A percentile compares a stretch with the other conserved stretches of the same genome.
phyloP scores from a whole-genome alignment of 2,113 vertebrate genomes.

The Clarias gariepinus region DNA sequence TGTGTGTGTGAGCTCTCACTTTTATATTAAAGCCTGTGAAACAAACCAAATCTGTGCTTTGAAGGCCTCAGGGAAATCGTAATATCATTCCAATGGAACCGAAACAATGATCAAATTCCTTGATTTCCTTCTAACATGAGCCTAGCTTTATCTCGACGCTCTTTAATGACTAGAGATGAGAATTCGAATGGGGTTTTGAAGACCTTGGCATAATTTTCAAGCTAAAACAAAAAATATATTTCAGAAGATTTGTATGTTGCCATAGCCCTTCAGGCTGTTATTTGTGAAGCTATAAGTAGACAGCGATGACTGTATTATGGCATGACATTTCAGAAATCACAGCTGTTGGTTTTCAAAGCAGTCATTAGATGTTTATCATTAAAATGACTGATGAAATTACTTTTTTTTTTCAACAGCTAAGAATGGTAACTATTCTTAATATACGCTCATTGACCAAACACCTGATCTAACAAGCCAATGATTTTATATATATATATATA shows the following conservation, averaged over 20 bases:
- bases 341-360: neutral
- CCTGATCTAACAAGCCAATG: neutral
- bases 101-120: constrained; percentile 15
- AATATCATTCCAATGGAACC: neutral
- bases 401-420: neutral
- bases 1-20: neutral
- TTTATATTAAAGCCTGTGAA: constrained; percentile 28
- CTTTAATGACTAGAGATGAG: constrained; percentile 34
- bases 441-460: neutral
- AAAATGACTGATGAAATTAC: neutral
- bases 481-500: too few relatives aligned
- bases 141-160: constrained; percentile 7
- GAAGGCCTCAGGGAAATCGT: constrained; percentile 22
- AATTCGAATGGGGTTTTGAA: constrained; percentile 19
- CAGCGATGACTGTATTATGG: neutral
- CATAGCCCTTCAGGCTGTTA: neutral
- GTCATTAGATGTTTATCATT: neutral
- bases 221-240: constrained; percentile 22
- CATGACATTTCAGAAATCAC: neutral
- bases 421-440: neutral
- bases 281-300: neutral
- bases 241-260: neutral
- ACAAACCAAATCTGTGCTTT: constrained; percentile 23
- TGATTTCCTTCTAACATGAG: constrained; percentile 26
- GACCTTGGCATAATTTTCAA: constrained; percentile 16